Base-by-base conservation (phyloP, 2,888 invertebrate genomes). In the Alentia gelatinosa region DNA sequence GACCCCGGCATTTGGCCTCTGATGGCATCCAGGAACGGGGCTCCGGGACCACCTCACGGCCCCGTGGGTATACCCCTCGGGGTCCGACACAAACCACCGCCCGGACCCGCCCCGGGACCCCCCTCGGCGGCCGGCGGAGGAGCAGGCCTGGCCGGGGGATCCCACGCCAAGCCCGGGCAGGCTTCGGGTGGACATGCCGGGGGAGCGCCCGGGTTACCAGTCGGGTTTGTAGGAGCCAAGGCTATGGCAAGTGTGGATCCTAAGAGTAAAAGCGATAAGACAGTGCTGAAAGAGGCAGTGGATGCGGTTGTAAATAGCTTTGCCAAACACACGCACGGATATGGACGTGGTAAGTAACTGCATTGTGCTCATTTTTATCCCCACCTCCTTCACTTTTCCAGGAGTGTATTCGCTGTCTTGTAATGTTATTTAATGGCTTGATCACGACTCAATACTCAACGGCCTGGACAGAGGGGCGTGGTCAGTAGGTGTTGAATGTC, bases 261-360 rank as follows among this genome's bases (percentile, higher is more conserved):
- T 89, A 88, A 90, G 7, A 91, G 89, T 68, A 63, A 89, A 35
- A 56, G 83, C 39, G 91, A 91, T 30, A 92, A 91, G 56, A 96
- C 96, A 63, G 96, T 96, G 90, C 96, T 97, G 89, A 97, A 97
- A 94, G 97, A 97, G 95, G 97, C 97, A n/a, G 97, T 97, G 33
- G 97, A 97, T 95, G 97, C 97, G 26, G 97, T 97, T 86, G 97
- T 97, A 93, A 97, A 97, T 95, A 97, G 97, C 95, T 97, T 97
- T 96, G 97, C 97, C 42, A 97, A 97, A 95, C 97, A 97, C 94
- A 97, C 97, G 56, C 97, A 97, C 95, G 97, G 97, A 92, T 97
- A 97, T 95, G 97, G 97, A 92, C 96, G 97, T 97, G 97, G 97
- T 97, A 95, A 96, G 96, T 94, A 37, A 12, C 26, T 50, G 19